These are phyloP conservation scores for Propithecus coquereli DNA, from an alignment of 2,113 vertebrate genomes.

Conservation along the genomic window DNA sequence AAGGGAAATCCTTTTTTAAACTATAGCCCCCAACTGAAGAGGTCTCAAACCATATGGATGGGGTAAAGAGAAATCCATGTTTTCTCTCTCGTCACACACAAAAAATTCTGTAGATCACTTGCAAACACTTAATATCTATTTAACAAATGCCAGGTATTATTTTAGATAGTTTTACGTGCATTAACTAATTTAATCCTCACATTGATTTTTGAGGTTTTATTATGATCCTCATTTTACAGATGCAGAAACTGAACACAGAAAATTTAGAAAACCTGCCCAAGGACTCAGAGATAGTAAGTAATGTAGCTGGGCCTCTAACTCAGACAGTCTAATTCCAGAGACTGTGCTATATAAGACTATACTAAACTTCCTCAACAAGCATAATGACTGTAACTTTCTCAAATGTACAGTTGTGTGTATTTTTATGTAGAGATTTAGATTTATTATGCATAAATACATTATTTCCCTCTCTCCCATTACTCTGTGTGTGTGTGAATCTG, in stretches of 20 bases:
- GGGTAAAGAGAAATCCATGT: not conserved
- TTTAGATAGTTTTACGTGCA: not conserved
- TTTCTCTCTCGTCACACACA: not conserved
- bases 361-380: not conserved
- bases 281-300: not conserved
- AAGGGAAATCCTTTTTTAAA: not conserved
- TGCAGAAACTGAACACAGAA: not conserved
- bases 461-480: not conserved
- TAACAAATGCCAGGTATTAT: not conserved
- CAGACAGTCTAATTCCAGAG: not conserved
- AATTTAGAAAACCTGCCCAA: not conserved
- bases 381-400: not conserved
- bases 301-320: not conserved
- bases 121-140: not conserved
- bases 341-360: not conserved
- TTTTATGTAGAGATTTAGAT: not conserved
- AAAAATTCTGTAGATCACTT: not conserved
- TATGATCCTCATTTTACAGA: not conserved
- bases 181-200: not conserved
- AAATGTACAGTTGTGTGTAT: not conserved
- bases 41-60: not conserved
- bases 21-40: not conserved
- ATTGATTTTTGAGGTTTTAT: not conserved
- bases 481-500: not conserved
- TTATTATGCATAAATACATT: not conserved